These are phyloP conservation scores for Prolemur simus DNA, from an alignment of 2,113 vertebrate species.

Conservation along the genomic window DNA sequence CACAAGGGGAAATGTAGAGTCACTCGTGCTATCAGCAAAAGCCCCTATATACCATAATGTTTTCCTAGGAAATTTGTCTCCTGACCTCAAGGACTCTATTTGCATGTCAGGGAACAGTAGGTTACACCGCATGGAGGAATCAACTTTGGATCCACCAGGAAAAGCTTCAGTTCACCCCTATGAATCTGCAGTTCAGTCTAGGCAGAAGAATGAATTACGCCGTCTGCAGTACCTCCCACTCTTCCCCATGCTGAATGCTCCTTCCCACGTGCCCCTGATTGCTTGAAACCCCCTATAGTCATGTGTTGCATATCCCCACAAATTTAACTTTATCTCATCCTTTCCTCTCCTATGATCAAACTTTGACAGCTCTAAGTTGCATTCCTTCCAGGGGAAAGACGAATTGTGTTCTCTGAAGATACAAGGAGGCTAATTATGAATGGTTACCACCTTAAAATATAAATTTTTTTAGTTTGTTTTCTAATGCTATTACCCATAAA, in stretches of 20 bases:
- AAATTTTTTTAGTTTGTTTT: background rate
- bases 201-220: background rate
- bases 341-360: background rate
- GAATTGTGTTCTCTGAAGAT: background rate
- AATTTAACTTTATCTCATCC: background rate
- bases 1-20: background rate
- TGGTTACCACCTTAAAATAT: background rate
- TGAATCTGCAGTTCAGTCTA: background rate
- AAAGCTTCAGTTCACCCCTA: background rate
- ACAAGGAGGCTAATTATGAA: background rate
- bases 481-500: background rate
- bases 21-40: background rate
- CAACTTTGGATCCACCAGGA: background rate
- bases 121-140: background rate
- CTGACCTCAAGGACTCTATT: background rate
- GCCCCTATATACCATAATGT: fast-evolving
- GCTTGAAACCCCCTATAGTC: background rate
- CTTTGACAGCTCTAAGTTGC: background rate
- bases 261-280: background rate
- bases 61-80: fast-evolving
- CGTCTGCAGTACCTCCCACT: background rate
- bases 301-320: background rate
- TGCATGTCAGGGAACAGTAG: background rate
- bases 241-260: background rate
- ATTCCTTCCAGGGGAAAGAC: background rate